phyloP scores from a whole-genome alignment of 2,113 vertebrate genomes.

The Thunnus maccoyii region DNA sequence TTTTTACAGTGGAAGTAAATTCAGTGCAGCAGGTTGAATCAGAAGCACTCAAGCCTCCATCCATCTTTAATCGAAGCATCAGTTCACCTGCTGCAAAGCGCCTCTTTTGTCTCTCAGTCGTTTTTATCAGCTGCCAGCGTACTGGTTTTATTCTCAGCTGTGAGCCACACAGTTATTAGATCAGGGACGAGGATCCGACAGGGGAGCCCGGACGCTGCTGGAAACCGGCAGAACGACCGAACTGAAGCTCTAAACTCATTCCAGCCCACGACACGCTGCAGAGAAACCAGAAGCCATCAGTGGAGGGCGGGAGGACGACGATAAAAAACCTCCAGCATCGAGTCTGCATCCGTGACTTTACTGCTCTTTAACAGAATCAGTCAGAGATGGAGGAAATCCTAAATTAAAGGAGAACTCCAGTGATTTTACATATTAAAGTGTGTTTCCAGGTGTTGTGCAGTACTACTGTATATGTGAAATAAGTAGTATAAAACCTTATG shows the following conservation, averaged over 20 bases:
- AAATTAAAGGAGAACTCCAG: too few species aligned
- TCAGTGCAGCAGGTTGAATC: slow-evolving; percentile 5
- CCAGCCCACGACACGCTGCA: background rate
- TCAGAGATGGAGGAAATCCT: too few species aligned
- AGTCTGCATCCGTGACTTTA: background rate
- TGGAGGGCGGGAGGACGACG: too few species aligned
- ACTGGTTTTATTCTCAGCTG: slow-evolving; percentile 5
- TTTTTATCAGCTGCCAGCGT: slow-evolving; percentile 40
- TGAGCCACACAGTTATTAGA: slow-evolving; percentile 54
- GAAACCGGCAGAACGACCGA: slow-evolving; percentile 34
- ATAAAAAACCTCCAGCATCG: background rate
- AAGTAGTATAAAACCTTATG: too few species aligned
- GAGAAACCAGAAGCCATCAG: background rate
- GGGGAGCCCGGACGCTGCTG: slow-evolving; percentile 16
- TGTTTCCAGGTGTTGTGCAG: too few species aligned
- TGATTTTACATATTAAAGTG: too few species aligned
- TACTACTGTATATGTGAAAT: too few species aligned
- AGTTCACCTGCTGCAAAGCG: slow-evolving; percentile 44
- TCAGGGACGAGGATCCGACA: slow-evolving; percentile 41
- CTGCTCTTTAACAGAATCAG: too few species aligned
- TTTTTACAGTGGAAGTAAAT: slow-evolving; percentile 16
- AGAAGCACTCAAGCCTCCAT: slow-evolving; percentile 27
- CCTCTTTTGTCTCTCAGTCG: slow-evolving; percentile 51
- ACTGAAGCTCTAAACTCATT: slow-evolving; percentile 14
- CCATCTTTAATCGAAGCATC: slow-evolving; percentile 26